phyloP scores from a whole-genome alignment of 2,113 vertebrate species.

The Chloropsis cyanopogon region DNA sequence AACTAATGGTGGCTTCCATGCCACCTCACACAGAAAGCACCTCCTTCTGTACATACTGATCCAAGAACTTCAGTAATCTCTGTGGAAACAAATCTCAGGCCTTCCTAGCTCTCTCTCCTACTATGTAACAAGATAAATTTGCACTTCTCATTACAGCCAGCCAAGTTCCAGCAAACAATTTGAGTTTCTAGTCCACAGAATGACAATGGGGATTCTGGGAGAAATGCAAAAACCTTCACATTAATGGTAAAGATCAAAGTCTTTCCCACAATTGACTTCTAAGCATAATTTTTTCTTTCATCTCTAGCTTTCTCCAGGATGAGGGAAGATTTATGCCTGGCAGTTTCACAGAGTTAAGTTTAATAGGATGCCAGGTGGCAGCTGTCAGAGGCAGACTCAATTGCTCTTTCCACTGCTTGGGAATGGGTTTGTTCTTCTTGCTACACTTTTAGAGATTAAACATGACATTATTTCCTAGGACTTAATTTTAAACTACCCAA shows the following conservation, averaged over 20 bases:
- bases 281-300: conserved; percentile 39
- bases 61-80: conserved; percentile 1
- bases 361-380: conserved; percentile 48
- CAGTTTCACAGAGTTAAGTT: conserved; percentile 24
- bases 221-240: neutral
- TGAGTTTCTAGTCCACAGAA: conserved; percentile 4
- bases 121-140: conserved; percentile 23
- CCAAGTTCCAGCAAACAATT: conserved; percentile 10
- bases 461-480: neutral
- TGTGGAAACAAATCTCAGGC: conserved; percentile 25
- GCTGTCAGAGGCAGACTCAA: conserved; percentile 20
- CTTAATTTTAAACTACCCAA: neutral
- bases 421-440: conserved; percentile 7
- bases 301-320: conserved; percentile 27
- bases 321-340: conserved; percentile 33
- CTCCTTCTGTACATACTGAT: neutral
- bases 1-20: neutral
- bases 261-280: neutral
- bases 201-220: neutral
- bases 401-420: conserved; percentile 6
- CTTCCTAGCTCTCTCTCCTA: neutral
- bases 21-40: neutral
- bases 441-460: neutral
- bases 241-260: conserved; percentile 45
- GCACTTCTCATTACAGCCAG: neutral